Evolutionary conservation across 2,113 vertebrate genomes (phyloP), one percentile per base, ranked within the genome.

Genomic region (Stigmatopora nigra): DNA sequence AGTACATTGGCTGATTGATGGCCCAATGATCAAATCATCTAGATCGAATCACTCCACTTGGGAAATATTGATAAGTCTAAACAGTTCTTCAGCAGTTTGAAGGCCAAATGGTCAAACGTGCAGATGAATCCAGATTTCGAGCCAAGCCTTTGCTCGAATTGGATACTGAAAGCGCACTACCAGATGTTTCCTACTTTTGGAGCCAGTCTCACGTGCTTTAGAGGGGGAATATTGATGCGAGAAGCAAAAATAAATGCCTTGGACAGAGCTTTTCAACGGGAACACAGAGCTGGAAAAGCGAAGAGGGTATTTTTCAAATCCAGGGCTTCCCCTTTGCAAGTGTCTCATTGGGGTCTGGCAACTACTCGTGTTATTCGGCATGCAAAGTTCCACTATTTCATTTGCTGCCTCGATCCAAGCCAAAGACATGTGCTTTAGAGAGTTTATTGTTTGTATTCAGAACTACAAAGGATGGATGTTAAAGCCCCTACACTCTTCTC

Each of bases 341-440:
- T 75, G 75, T 83, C 74, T 79, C 62, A 60, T 73, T 78, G 73
- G 78, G 31, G 3, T 78, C 75, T 73, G 64, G 62, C 67, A 65
- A 70, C 71, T 49, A 63, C 53, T 75, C 82, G 77, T 72, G 49
- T 38, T 36, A 25, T 53, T 73, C 62, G 64, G 72, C 52, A 60
- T 58, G 62, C 80, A 80, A 85, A 81, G 76, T 86, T 87, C 84
- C 82, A 84, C 74, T 84, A 78, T 83, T 84, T 86, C 80, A 84
- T 81, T 84, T 79, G 71, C 69, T 35, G 60, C 47, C 68, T 71
- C 70, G 72, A 75, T 63, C 67, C 65, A 66, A 82, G 79, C 73
- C 78, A 82, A 78, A 69, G 71, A 76, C 67, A 63, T 77, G 70
- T 68, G 71, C 76, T 72, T 15, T 65, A 44, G 48, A 76, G 73